phyloP scores from a whole-genome alignment of 2,888 invertebrate species.

The Chrysopilus asiliformis region DNA sequence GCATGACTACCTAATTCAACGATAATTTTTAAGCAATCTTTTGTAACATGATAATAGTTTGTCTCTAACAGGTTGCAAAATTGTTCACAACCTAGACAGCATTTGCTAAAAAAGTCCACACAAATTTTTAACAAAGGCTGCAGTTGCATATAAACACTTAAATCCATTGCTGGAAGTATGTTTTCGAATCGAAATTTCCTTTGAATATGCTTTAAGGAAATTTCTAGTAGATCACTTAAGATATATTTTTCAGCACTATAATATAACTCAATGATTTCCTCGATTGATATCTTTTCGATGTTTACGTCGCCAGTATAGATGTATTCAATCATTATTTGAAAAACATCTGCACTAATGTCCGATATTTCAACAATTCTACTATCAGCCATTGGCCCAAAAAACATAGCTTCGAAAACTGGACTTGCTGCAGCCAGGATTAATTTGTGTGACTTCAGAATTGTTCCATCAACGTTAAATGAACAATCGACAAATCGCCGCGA shows the following conservation, averaged over 20 bases:
- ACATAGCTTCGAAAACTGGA: slow-evolving; percentile 83
- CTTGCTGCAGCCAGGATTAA: slow-evolving; percentile 70
- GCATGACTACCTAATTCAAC: slow-evolving; percentile 17
- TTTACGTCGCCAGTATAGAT: slow-evolving; percentile 29
- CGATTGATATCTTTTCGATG: slow-evolving; percentile 23
- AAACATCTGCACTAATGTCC: slow-evolving; percentile 35
- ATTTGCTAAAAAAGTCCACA: slow-evolving; percentile 30
- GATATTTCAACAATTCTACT: slow-evolving; percentile 41
- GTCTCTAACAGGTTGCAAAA: slow-evolving; percentile 26
- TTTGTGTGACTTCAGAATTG: slow-evolving; percentile 59
- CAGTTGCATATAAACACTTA: slow-evolving; percentile 30
- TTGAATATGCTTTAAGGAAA: slow-evolving; percentile 25
- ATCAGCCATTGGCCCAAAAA: slow-evolving; percentile 68
- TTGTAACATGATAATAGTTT: slow-evolving; percentile 31
- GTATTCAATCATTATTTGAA: slow-evolving; percentile 31
- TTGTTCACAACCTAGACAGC: slow-evolving; percentile 26
- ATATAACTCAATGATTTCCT: slow-evolving; percentile 31
- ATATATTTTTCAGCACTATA: slow-evolving; percentile 35
- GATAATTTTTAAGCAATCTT: slow-evolving; percentile 31
- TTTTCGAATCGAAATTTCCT: slow-evolving; percentile 29
- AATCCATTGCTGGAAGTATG: slow-evolving; percentile 30
- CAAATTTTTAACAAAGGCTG: slow-evolving; percentile 25
- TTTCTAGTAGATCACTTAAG: slow-evolving; percentile 24
- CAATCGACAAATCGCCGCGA: slow-evolving; percentile 31
- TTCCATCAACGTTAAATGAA: slow-evolving; percentile 27